Evolutionary conservation across 2,797 vertebrate species (phyloP), one percentile per base, ranked within the genome.

Genomic region (Tamandua tetradactyla): DNA sequence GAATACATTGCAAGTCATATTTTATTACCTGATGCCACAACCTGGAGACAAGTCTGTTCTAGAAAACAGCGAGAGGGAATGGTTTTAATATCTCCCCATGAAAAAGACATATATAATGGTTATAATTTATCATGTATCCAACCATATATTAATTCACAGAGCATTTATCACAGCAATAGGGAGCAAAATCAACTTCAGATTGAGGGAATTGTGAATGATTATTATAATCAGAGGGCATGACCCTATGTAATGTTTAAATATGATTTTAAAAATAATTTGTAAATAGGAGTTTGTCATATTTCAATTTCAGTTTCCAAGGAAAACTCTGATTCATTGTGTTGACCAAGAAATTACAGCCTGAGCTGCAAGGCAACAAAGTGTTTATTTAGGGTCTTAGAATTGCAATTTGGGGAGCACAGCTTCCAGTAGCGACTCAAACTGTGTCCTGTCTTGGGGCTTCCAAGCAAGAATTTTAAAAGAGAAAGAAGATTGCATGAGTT

Each of bases 301-400:
- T 94, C 95, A 96, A 86, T 96, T 97, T 96, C 93, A 94, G 90
- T 76, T 96, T 96, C 85, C 92, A 92, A 90, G 96, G 62, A 95
- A 97, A 92, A 94, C 89, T 90, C 88, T 89, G 93, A 71, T 95
- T 96, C 95, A 96, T 96, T 55, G 18, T 20, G 52, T 55, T 18
- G 18, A 55, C 52, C 52, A 55, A 55, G 52, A 55, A 55, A 55
- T 55, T 55, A 55, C 52, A 55, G 52, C 4, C 52, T 20, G 52
- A 55, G 52, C 18, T 55, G 52, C 6, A 55, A 55, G 52, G 52
- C 52, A 55, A 22, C 52, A 20, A 55, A 55, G 18, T 0, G 17
- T 55, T 20, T 22, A 22, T 55, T 55, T 55, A 18, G 52, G 52
- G 18, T 55, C 18, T 55, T 55, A 55, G 52, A 55, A 55, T 55